Evolutionary conservation across 2,888 invertebrate species (phyloP).

Genomic region (Protonemura montana): DNA sequence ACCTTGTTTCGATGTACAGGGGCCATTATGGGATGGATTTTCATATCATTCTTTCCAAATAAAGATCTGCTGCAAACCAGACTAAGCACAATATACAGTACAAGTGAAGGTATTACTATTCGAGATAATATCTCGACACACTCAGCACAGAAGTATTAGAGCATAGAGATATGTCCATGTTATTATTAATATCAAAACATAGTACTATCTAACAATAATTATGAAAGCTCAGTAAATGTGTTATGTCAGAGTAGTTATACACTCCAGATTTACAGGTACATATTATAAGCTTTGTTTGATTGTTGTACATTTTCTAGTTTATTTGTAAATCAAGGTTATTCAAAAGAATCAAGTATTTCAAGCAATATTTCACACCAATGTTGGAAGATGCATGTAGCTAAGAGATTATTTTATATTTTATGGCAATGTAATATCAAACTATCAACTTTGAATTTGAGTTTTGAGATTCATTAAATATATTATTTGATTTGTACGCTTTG

Average conservation of each 20-base stretch:
- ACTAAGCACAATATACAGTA: not conserved
- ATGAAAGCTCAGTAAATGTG: not conserved
- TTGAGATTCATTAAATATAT: not conserved
- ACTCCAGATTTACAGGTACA: no score
- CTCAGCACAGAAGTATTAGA: not conserved
- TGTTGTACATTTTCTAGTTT: no score
- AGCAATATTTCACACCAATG: no score
- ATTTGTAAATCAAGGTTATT: no score
- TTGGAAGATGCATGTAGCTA: no score
- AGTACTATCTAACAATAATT: not conserved
- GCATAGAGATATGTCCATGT: not conserved
- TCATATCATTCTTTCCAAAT: slow-evolving; percentile 36
- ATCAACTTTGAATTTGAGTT: not conserved
- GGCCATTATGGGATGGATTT: slow-evolving; percentile 41
- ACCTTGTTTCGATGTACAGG: slow-evolving; percentile 39
- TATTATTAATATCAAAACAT: not conserved
- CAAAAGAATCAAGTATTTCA: no score
- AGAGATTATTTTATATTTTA: not conserved
- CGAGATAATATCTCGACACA: not conserved
- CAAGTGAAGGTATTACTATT: not conserved
- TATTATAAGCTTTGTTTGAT: no score
- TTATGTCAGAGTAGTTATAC: not conserved
- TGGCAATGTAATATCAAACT: not conserved
- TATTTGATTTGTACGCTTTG: not conserved
- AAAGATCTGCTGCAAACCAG: slow-evolving; percentile 29